Evolutionary conservation across 2,113 vertebrate species (phyloP), one percentile per base, ranked within the genome.

Genomic region (Triplophysa siluroides): DNA sequence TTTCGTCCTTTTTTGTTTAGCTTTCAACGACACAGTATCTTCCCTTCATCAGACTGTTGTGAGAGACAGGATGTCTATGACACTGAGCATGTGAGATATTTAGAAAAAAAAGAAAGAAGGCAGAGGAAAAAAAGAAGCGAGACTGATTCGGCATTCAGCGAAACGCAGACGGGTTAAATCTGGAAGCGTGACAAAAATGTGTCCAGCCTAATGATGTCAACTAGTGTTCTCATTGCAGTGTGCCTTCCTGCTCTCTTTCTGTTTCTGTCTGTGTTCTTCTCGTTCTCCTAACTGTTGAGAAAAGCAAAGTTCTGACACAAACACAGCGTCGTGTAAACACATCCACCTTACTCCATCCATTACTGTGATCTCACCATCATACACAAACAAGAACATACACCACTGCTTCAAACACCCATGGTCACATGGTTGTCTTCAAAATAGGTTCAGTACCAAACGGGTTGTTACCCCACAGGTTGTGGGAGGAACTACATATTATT

Each of bases 121-220:
- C 29, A 77, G 56, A 68, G 74, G 23, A 52, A 56, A 74, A 29
- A 78, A 78, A 84, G 75, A 63, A 81, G 82, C 67, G 41, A 86
- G 86, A 90, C 77, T 16, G 33, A 86, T 83, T 84, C 79, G 67
- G 76, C 86, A 88, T 88, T 91, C 81, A 81, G 81, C 50, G 80
- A 90, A 91, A 92, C 81, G 76, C 88, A 90, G 89, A 91, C 83
- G 71, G 83, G 85, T 90, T 86, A 84, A 89, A 90, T 91, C 88
- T 92, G 89, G 88, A 92, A 90, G 87, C 84, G 79, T 91, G 90
- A 91, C 90, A 93, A 92, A 91, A 92, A 92, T 89, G 85, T 90
- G 89, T 90, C 89, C 78, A 66, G 86, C 86, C 88, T 91, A 91
- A 91, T 91, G 91, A 92, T 91, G 88, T 91, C 87, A 92, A 86